Evolutionary conservation across 2,113 vertebrate species (phyloP).

Genomic region (Serilophus lunatus): DNA sequence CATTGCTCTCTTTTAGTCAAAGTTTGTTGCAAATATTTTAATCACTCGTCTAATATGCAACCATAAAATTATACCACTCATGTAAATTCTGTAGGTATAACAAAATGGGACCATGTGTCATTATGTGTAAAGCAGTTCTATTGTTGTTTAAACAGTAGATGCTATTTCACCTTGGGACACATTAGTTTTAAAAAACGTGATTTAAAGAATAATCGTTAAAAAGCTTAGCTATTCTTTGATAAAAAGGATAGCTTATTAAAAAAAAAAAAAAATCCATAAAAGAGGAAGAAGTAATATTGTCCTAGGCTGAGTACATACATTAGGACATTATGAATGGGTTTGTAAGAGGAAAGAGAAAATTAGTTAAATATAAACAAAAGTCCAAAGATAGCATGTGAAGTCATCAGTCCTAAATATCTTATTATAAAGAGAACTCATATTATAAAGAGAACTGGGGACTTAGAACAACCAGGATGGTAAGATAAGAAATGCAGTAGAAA

Average conservation of each 20-base stretch:
- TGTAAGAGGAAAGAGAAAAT: neutral
- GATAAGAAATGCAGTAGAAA: neutral
- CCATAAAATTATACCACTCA: neutral
- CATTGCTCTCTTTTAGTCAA: neutral
- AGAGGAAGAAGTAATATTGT: neutral
- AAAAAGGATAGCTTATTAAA: neutral
- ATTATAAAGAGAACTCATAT: neutral
- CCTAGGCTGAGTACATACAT: neutral
- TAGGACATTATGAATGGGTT: neutral
- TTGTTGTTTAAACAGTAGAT: neutral
- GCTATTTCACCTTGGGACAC: neutral
- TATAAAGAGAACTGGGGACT: neutral
- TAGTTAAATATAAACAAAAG: neutral
- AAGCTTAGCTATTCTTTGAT: neutral
- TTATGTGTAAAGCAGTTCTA: neutral
- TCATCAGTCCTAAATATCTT: neutral
- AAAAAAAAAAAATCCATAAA: neutral
- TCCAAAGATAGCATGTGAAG: neutral
- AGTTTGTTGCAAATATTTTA: neutral
- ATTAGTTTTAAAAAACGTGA: neutral
- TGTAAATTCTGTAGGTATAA: neutral
- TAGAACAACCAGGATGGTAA: neutral
- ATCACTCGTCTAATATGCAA: neutral
- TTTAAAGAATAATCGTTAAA: neutral
- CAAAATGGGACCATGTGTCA: rapidly evolving